Base-by-base conservation (phyloP, 1,140 invertebrate species). In the Pollicipes pollicipes region DNA sequence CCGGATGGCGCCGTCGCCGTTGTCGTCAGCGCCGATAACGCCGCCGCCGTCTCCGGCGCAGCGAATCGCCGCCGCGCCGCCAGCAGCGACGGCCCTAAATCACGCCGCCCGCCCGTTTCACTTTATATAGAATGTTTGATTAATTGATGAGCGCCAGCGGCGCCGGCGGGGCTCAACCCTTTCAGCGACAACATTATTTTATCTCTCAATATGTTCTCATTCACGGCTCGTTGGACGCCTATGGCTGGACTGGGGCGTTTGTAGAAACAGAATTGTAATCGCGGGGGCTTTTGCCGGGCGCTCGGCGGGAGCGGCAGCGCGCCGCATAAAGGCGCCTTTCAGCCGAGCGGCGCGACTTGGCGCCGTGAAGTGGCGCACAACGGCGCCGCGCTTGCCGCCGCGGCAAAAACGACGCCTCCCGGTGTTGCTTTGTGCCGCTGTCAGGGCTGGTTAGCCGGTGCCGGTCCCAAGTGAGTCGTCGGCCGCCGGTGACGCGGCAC, bases 171-270 rank as follows among this genome's bases (percentile, higher is more conserved):
- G 45, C 45, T 58, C 45, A 58, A 58, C 45, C 45, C 45, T 58
- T 58, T 58, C 45, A 58, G 45, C 45, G 45, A 58, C 45, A 58
- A 58, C 45, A 58, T 58, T 58, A 58, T 58, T 58, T 58, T 58
- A 58, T 58, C 45, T 58, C 45, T 58, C 45, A 58, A 58, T 58
- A 58, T 58, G 45, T 58, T 58, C 45, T 58, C 45, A 58, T 58
- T 58, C 45, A 58, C 45, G 45, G 6, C 45, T 58, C 45, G 45
- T 58, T 58, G 45, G 45, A 10, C 45, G 45, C 45, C 45, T 58
- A 58, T 58, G 45, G 45, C 13, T 21, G 13, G 45, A 24, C 45
- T 24, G 45, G 45, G 45, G 32, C 45, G 10, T 10, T 21, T 24
- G 45, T 10, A 10, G 45, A 58, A 21, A 24, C 45, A 10, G 10